Evolutionary conservation across 2,113 vertebrate genomes (phyloP), one percentile per base, ranked within the genome.

Genomic region (Miniopterus natalensis): DNA sequence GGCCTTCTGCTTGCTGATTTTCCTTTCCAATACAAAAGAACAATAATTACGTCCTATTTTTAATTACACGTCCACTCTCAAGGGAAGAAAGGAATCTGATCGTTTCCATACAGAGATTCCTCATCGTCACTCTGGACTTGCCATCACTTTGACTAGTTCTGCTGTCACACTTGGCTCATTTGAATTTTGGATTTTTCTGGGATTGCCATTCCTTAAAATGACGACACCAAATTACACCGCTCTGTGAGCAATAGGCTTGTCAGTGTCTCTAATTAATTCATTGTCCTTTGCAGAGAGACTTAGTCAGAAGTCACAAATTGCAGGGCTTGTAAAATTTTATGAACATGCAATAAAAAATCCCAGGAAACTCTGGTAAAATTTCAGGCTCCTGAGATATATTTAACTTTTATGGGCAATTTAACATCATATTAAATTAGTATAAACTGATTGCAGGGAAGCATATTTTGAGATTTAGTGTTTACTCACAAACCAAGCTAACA

Each of bases 281-380:
- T 68, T 94, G 47, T 14, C 59, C 90, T 97, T 96, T 96, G 36
- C 85, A 92, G 63, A 88, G 47, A 96, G 40, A 93, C 31, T 10
- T 68, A 88, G 36, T 89, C 65, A 96, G 85, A 97, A 97, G 36
- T 21, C 53, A 89, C 42, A 84, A 92, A 96, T 92, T 86, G 1
- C 11, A 77, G 51, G 17, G 0, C n/a, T 96, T 96, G n/a, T 96
- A 96, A 97, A 97, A 90, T 89, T 81, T 96, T 92, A 95, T 65
- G 47, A 95, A 78, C 12, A n/a, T 36, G 29, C 45, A 65, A 74
- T 25, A 66, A 66, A 96, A 88, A 75, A 84, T 45, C 8, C 0
- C 40, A 40, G 31, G 47, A 96, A 75, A 70, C 31, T 85, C 77
- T 83, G n/a, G 59, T 84, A 17, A 97, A 63, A 88, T 88, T 92